Evolutionary conservation across 2,888 invertebrate genomes (phyloP).

Genomic region (Crepidodera aurea): DNA sequence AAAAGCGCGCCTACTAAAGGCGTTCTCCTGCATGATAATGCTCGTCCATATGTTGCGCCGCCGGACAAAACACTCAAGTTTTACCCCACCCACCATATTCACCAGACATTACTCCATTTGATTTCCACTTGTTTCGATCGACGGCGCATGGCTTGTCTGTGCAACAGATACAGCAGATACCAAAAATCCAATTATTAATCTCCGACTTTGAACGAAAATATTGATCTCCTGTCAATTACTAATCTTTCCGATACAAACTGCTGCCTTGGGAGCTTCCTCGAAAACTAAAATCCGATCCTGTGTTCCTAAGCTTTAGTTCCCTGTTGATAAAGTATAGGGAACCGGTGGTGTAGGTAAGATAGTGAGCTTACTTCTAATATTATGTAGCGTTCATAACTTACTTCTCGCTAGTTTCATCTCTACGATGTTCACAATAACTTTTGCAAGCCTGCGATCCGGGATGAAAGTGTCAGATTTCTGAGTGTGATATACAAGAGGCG

Average conservation of each 20-base stretch:
- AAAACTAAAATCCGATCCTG: constrained; percentile 35
- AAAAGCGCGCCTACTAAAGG: too few relatives aligned
- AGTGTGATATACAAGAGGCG: constrained; percentile 13
- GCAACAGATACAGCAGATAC: too few relatives aligned
- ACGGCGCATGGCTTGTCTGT: too few relatives aligned
- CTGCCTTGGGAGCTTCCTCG: not conserved
- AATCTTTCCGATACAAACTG: not conserved
- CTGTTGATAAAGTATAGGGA: constrained; percentile 44
- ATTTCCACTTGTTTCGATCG: too few relatives aligned
- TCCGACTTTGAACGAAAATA: too few relatives aligned
- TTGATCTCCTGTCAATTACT: not conserved
- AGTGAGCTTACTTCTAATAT: constrained; percentile 46
- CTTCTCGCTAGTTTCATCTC: constrained; percentile 28
- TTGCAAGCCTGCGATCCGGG: constrained; percentile 17
- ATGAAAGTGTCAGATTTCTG: constrained; percentile 35
- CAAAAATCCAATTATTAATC: too few relatives aligned
- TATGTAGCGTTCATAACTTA: constrained; percentile 41
- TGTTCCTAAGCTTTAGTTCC: constrained; percentile 25
- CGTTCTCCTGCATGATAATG: too few relatives aligned
- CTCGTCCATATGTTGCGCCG: too few relatives aligned
- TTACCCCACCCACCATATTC: too few relatives aligned
- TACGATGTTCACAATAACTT: constrained; percentile 36
- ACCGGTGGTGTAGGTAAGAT: constrained; percentile 44
- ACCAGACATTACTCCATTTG: too few relatives aligned
- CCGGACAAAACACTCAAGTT: too few relatives aligned